These are phyloP conservation scores for Heteromurus nitidus DNA, from an alignment of 2,888 invertebrate genomes.

Conservation along the genomic window DNA sequence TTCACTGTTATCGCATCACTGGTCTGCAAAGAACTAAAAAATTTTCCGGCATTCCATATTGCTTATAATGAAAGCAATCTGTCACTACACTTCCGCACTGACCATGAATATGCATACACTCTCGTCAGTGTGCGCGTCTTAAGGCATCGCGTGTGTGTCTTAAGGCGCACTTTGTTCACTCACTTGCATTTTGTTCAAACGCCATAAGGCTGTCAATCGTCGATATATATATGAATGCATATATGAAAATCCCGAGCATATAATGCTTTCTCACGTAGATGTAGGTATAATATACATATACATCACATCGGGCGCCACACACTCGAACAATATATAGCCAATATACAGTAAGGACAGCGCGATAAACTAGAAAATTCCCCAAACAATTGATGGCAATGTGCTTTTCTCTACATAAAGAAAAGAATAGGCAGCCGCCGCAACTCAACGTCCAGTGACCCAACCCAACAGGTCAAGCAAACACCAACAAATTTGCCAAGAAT, in stretches of 20 bases:
- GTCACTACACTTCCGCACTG: slow-evolving; percentile 65
- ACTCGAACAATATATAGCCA: not conserved
- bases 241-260: not conserved
- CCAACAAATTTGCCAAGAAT: slow-evolving; percentile 35
- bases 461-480: slow-evolving; percentile 59
- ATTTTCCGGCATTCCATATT: slow-evolving; percentile 59
- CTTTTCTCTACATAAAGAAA: slow-evolving; percentile 3
- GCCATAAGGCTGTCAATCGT: slow-evolving; percentile 27
- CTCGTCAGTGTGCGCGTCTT: not conserved
- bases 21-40: slow-evolving; percentile 60
- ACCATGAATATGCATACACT: slow-evolving; percentile 35
- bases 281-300: not conserved
- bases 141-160: not conserved
- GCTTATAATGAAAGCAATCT: slow-evolving; percentile 58
- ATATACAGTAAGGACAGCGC: not conserved
- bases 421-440: slow-evolving; percentile 6
- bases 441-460: slow-evolving; percentile 64
- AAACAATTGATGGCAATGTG: not conserved
- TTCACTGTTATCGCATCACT: slow-evolving; percentile 39
- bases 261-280: not conserved
- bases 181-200: too few relatives aligned
- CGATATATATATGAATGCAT: not conserved
- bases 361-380: slow-evolving; percentile 1
- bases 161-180: slow-evolving; percentile 30
- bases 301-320: not conserved